Base-by-base conservation (phyloP, 2,797 vertebrate genomes). In the Dicrostonyx torquatus region DNA sequence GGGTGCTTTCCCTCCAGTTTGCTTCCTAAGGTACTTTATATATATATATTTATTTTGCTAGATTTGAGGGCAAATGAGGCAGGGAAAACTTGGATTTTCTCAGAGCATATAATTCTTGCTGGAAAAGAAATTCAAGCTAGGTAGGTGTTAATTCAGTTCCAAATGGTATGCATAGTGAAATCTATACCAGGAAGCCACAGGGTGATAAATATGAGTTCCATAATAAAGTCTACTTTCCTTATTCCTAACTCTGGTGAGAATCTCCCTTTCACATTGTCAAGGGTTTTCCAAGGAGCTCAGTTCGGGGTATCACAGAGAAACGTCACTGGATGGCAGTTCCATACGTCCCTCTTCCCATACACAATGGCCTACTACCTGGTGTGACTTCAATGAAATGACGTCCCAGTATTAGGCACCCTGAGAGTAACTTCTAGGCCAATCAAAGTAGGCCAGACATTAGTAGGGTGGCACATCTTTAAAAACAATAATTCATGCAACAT, bases 11-110 rank as follows among this genome's bases (percentile, higher is more conserved):
- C 6, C 58, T 78, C 75, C 45, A 50, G 62, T 37, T 1, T 64
- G 64, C 70, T 92, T 93, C 58, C 66, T 91, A 93, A 95, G 66
- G 40, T 62, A 78, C 15, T 89, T 72, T 62, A 85, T 43, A 18
- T 50, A 55, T 50, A 3, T 55, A n/a, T n/a, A n/a, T n/a, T n/a
- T n/a, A n/a, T 62, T 62, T 83, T 86, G 70, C 77, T 88, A 89
- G 73, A 75, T 94, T 66, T 78, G 88, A 68, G 88, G 76, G 75
- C 50, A 91, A 94, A 75, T 1, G 10, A 96, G 79, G 72, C 8
- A 53, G 45, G 75, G 58, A 91, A 93, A 68, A 60, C 1, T 34
- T 93, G 31, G 20, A 53, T 96, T 94, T 89, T 94, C 80, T 88
- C 5, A 53, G 94, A 70, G 88, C 77, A 77, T 45, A 55, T 22